Evolutionary conservation across 2,888 invertebrate genomes (phyloP).

Genomic region (Coelopa pilipes): DNA sequence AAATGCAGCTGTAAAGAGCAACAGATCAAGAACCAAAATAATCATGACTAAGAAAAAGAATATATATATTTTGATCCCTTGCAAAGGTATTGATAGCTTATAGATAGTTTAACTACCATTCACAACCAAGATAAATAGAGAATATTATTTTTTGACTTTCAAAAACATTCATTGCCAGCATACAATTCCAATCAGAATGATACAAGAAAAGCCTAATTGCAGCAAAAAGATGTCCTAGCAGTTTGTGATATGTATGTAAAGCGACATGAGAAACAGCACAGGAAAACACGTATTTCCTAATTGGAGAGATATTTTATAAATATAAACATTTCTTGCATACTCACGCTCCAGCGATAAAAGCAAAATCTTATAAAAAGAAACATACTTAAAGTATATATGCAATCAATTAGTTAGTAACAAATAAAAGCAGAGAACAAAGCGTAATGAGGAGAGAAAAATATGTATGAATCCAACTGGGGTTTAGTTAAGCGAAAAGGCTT

Average conservation of each 20-base stretch:
- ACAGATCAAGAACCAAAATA: background rate
- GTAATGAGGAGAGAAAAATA: background rate
- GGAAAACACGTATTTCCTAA: background rate
- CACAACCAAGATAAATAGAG: too few relatives aligned
- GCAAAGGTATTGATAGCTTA: too few relatives aligned
- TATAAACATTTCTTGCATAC: slow-evolving; percentile 1
- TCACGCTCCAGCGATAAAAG: slow-evolving; percentile 9
- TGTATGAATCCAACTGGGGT: background rate
- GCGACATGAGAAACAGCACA: background rate
- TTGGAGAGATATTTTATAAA: background rate
- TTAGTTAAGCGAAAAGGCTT: too few relatives aligned
- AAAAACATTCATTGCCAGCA: too few relatives aligned
- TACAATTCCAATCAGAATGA: too few relatives aligned
- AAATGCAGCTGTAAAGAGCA: background rate
- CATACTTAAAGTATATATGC: background rate
- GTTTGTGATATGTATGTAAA: background rate
- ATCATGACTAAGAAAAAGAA: too few relatives aligned
- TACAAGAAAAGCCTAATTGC: too few relatives aligned
- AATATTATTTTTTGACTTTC: too few relatives aligned
- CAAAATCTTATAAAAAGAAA: background rate
- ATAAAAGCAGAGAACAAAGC: slow-evolving; percentile 4
- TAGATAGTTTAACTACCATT: too few relatives aligned
- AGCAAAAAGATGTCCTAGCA: too few relatives aligned
- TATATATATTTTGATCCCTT: too few relatives aligned
- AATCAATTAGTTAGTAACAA: background rate